Conservation (phyloP, 1,140 invertebrate genomes). For the Drosophila insularis region DNA sequence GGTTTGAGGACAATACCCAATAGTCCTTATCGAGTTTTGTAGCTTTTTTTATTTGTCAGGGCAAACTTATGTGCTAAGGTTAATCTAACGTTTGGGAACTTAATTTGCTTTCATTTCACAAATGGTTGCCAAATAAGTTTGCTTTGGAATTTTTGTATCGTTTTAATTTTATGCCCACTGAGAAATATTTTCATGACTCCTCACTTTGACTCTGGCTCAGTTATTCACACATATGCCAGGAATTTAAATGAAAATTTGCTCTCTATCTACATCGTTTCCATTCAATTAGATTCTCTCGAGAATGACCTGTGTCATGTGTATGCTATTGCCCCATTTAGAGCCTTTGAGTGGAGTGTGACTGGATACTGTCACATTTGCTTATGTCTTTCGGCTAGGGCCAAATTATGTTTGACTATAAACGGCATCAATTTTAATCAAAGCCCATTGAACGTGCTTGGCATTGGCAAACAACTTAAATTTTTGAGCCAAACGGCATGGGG, state of each 20-base stretch:
- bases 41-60: neutral
- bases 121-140: conserved; percentile 1
- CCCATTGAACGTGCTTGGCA: conserved; percentile 65
- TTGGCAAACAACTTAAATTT: conserved; percentile 39
- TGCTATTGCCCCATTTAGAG: conserved; percentile 40
- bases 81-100: neutral
- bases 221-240: conserved; percentile 35
- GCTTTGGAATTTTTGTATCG: conserved; percentile 44
- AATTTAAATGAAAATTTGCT: conserved; percentile 70
- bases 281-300: conserved; percentile 63
- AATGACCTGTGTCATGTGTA: conserved; percentile 38
- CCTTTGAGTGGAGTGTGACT: conserved; percentile 47
- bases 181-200: conserved; percentile 51
- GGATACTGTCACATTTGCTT: conserved; percentile 67
- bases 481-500: neutral
- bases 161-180: conserved; percentile 66
- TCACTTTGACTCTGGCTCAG: conserved; percentile 22
- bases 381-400: conserved; percentile 67
- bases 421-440: conserved; percentile 78
- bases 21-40: no score
- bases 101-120: neutral
- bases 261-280: conserved; percentile 63
- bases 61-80: neutral
- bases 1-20: no score
- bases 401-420: conserved; percentile 77